phyloP scores from a whole-genome alignment of 2,113 vertebrate species.

The Asarcornis scutulata region DNA sequence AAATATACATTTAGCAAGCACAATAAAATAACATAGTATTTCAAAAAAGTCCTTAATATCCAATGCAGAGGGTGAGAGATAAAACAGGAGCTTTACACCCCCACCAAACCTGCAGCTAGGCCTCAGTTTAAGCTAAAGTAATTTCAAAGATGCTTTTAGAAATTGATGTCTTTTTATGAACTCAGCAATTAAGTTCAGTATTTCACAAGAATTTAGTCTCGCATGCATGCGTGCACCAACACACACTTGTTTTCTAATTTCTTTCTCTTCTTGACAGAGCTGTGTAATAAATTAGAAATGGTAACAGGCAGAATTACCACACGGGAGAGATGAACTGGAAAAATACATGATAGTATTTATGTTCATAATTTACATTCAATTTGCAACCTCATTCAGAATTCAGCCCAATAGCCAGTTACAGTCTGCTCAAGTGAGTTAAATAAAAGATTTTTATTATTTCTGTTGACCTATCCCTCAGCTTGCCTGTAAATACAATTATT shows the following conservation, averaged over 20 bases:
- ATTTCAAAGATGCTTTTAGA: background rate
- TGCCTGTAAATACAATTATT: background rate
- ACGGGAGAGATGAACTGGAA: background rate
- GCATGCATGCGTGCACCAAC: background rate
- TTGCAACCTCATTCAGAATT: background rate
- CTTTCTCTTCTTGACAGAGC: background rate
- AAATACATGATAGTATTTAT: constrained; percentile 1
- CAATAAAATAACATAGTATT: background rate
- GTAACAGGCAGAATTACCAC: constrained; percentile 6
- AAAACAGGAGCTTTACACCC: background rate
- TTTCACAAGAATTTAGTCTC: background rate
- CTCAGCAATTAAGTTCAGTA: background rate
- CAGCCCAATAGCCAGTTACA: background rate
- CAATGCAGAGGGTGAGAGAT: background rate
- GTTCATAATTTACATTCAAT: constrained; percentile 4
- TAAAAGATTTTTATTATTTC: background rate
- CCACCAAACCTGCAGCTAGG: background rate
- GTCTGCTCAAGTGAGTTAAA: background rate
- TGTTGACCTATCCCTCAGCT: background rate
- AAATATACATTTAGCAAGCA: background rate
- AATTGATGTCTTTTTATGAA: background rate
- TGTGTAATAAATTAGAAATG: background rate
- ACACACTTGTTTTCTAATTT: background rate
- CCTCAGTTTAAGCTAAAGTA: background rate
- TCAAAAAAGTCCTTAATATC: background rate